Evolutionary conservation across 1,140 invertebrate genomes (phyloP), one percentile per base, ranked within the genome.

Genomic region (Camponotus pennsylvanicus): DNA sequence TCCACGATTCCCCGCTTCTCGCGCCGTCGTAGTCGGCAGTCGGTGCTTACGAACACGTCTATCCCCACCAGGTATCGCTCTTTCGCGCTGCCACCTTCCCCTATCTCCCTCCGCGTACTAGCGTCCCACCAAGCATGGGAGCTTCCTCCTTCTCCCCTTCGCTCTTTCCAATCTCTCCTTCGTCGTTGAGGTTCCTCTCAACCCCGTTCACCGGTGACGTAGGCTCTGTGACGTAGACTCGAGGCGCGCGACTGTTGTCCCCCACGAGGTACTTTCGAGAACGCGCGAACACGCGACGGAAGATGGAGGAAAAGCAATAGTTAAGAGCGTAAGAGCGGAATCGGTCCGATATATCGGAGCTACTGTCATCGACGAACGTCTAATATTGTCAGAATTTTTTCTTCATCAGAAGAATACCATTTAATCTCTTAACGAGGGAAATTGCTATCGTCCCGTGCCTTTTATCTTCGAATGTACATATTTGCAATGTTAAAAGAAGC

Each of bases 191-290:
- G n/a, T 40, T 45, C 77, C 49, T 61, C 61, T 55, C 64, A 37
- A 52, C 90, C 66, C 90, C 90, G 94, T 94, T 95, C 94, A 92
- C 94, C 92, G 92, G 94, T 95, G 94, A 95, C 94, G 94, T 95
- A 91, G 91, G 75, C 57, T 34, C 85, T 70, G 89, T 94, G 93
- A 93, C 93, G 92, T 93, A 93, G 87, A 82, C 18, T n/a, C 71
- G 86, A 70, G 90, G 82, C 91, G 88, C 86, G 78, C 88, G 88
- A 92, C 90, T 79, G 78, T 69, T 87, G 75, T 57, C 66, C 61
- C 75, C 75, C 34, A 21, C 77, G 71, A 69, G 67, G 37, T 49
- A 55, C 61, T 32, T 80, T 71, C 66, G 67, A 49, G 79, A 82
- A 82, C 59, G 55, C 86, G 57, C 55, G 67, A 67, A 7, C 32